A percentile compares a stretch with the other conserved stretches of the same genome.
Conservation (phyloP, 2,888 invertebrate genomes). For the Cataglyphis livida region DNA sequence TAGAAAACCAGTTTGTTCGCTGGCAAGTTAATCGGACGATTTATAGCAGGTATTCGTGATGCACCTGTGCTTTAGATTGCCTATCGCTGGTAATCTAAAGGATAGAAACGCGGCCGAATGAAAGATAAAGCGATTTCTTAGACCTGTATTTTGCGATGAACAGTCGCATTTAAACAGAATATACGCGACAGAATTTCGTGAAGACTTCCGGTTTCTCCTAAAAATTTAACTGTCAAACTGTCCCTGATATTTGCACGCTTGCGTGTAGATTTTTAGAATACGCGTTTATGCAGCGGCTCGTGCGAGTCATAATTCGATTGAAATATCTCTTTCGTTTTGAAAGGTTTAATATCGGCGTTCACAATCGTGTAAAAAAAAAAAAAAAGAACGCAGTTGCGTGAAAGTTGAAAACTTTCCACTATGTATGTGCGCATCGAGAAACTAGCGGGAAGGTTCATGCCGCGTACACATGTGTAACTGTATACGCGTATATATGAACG, state of each 20-base stretch:
- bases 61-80: slow-evolving; percentile 70
- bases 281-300: slow-evolving; percentile 39
- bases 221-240: slow-evolving; percentile 15
- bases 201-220: slow-evolving; percentile 9
- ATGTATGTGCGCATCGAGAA: slow-evolving; percentile 36
- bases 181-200: slow-evolving; percentile 54
- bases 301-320: slow-evolving; percentile 44
- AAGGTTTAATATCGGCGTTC: slow-evolving; percentile 36
- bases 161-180: slow-evolving; percentile 53
- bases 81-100: slow-evolving; percentile 38
- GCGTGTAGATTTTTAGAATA: slow-evolving; percentile 2
- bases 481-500: neutral
- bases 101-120: slow-evolving; percentile 26
- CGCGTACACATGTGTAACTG: too few relatives aligned
- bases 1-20: slow-evolving; percentile 66
- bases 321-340: slow-evolving; percentile 19
- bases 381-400: slow-evolving; percentile 19
- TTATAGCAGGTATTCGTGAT: slow-evolving; percentile 65
- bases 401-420: slow-evolving; percentile 49
- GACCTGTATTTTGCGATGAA: slow-evolving; percentile 29
- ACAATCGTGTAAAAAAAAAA: slow-evolving; percentile 8
- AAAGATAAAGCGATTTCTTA: slow-evolving; percentile 58
- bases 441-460: slow-evolving; percentile 35
- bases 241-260: neutral
- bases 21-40: slow-evolving; percentile 69